These are phyloP conservation scores for Manis javanica DNA, from an alignment of 2,797 vertebrate genomes.

Conservation along the genomic window DNA sequence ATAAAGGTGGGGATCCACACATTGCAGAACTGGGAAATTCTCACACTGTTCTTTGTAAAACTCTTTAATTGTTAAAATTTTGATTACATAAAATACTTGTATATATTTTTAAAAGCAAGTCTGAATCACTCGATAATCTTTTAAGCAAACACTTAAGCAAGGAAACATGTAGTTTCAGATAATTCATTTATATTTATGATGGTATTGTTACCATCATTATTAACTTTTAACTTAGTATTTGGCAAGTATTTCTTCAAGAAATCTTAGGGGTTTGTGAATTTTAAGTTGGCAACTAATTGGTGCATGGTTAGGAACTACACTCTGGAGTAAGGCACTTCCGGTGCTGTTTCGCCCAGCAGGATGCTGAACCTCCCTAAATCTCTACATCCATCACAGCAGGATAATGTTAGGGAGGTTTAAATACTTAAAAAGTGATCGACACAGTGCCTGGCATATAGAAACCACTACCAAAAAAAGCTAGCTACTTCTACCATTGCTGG, in stretches of 20 bases:
- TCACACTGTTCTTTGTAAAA: not conserved
- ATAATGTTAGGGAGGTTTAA: not conserved
- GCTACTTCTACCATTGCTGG: not conserved
- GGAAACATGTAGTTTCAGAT: not conserved
- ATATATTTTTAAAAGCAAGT: not conserved
- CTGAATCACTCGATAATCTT: not conserved
- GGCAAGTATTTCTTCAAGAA: not conserved
- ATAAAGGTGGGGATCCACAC: not conserved
- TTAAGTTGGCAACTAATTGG: not conserved
- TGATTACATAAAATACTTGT: not conserved
- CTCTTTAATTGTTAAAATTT: not conserved
- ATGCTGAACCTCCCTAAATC: not conserved
- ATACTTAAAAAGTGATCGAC: not conserved
- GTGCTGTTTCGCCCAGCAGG: not conserved
- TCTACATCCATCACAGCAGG: not conserved
- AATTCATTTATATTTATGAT: not conserved
- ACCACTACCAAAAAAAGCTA: not conserved
- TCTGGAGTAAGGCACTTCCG: not conserved
- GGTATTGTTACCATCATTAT: not conserved
- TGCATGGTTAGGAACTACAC: not conserved
- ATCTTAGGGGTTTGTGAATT: not conserved
- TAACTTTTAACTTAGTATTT: not conserved
- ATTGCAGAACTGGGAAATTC: not conserved
- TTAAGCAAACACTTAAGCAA: not conserved
- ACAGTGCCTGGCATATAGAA: not conserved